Evolutionary conservation across 2,888 invertebrate genomes (phyloP), one percentile per base, ranked within the genome.

Genomic region (Oxytorus armatus): DNA sequence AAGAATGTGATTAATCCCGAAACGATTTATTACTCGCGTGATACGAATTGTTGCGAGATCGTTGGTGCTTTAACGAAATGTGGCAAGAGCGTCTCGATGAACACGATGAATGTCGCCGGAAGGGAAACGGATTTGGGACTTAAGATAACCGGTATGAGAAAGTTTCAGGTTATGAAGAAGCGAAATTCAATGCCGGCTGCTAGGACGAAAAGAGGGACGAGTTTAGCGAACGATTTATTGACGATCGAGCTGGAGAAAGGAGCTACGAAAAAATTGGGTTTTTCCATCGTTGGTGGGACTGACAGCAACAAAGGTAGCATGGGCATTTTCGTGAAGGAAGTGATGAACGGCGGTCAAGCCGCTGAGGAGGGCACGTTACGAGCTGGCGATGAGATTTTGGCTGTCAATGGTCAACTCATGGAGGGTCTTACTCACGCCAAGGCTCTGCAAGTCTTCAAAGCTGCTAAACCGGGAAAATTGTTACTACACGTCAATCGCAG

Each of bases 201-300:
- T 1, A 73, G 82, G 16, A 79, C 81, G 21, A 42, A 85, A 0
- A 85, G 88, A 14, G 85, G 89, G 53, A 87, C 29, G 29, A 36
- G 36, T 8, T 1, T 3, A 8, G 89, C 89, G 1, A 86, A 88
- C 81, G 89, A 91, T 69, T 68, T 89, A 33, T 51, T 91, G 8
- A 90, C 90, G 1, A 89, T 94, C 0, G 89, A 92, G 0, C 91
- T 94, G 83, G 92, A 93, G 83, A 95, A 95, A 86, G 94, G 94
- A 0, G 92, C 93, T 0, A 92, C 93, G 74, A 94, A 94, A 86
- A 94, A 94, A 47, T 90, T 95, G 11, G 95, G 95, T 0, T 95
- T 95, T 88, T 94, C 94, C 59, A 94, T 95, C 61, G 95, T 95
- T 7, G 95, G 95, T 1, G 95, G 95, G 0, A 92, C 93, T 29